Conservation (phyloP, 2,797 vertebrate species). For the Gallinago stenura region DNA sequence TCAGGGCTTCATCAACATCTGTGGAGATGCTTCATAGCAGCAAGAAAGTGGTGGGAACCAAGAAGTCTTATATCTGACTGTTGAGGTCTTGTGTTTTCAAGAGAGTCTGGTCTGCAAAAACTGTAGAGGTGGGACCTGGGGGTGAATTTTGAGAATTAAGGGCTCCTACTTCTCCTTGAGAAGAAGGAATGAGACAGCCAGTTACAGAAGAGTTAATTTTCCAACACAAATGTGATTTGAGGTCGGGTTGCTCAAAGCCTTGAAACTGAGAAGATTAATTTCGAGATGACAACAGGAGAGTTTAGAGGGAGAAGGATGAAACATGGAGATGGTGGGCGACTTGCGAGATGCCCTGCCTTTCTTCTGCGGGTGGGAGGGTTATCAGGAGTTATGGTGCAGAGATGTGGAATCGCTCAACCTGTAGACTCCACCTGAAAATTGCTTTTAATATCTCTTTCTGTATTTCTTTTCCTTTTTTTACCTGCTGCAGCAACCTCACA, state of each 20-base stretch:
- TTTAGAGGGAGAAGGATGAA: background rate
- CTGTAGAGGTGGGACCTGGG: fast-evolving
- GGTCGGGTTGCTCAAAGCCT: background rate
- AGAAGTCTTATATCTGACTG: fast-evolving
- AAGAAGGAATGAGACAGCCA: background rate
- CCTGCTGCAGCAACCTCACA: too few relatives aligned
- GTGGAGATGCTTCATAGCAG: background rate
- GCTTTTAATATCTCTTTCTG: background rate
- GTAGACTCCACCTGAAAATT: background rate
- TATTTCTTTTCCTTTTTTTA: too few relatives aligned
- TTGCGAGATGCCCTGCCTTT: background rate
- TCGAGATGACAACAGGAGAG: background rate
- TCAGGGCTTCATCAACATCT: background rate
- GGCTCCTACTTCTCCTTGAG: background rate
- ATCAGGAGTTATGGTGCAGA: background rate
- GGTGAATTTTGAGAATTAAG: background rate
- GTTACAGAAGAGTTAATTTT: background rate
- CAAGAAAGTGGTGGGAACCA: background rate
- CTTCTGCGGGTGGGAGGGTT: background rate
- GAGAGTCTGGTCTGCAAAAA: background rate
- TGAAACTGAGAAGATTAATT: background rate
- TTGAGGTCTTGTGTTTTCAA: background rate
- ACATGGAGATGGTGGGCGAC: fast-evolving
- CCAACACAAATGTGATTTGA: background rate
- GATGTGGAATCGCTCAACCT: background rate